Conservation (phyloP, 2,888 invertebrate genomes). For the Hesperia comma region DNA sequence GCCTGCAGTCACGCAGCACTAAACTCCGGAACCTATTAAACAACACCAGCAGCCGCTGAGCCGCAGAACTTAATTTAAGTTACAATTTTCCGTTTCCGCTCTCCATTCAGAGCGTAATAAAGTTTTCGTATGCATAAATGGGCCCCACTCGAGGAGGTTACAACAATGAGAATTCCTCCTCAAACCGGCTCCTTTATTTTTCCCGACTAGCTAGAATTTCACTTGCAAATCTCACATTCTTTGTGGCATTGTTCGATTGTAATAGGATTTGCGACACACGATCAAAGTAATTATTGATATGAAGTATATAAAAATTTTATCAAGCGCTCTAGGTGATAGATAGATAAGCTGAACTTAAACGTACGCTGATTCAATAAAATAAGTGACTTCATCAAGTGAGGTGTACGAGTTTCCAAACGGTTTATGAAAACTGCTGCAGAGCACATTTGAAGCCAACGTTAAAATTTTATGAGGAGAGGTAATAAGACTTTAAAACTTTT, state of each 20-base stretch:
- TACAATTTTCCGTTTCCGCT: slow-evolving; percentile 26
- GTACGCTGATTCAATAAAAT: too few species aligned
- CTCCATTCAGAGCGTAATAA: slow-evolving; percentile 40
- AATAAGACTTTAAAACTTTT: too few species aligned
- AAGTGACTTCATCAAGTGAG: too few species aligned
- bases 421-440: too few species aligned
- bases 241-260: slow-evolving; percentile 55
- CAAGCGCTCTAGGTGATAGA: too few species aligned
- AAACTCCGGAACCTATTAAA: slow-evolving; percentile 18
- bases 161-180: slow-evolving; percentile 72
- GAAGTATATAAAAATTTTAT: too few species aligned
- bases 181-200: slow-evolving; percentile 67
- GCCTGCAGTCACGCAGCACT: neutral
- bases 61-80: slow-evolving; percentile 34
- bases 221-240: slow-evolving; percentile 78
- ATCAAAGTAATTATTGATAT: neutral
- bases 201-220: slow-evolving; percentile 71
- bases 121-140: slow-evolving; percentile 79
- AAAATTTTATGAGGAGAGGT: too few species aligned
- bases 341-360: neutral
- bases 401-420: too few species aligned
- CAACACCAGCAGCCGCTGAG: slow-evolving; percentile 3
- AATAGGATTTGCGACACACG: neutral
- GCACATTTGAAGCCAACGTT: too few species aligned
- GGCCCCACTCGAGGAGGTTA: slow-evolving; percentile 67